A percentile compares a stretch with the other conserved stretches of the same genome.
Evolutionary conservation across 1,140 invertebrate species (phyloP).

Genomic region (Doryteuthis pealeii): DNA sequence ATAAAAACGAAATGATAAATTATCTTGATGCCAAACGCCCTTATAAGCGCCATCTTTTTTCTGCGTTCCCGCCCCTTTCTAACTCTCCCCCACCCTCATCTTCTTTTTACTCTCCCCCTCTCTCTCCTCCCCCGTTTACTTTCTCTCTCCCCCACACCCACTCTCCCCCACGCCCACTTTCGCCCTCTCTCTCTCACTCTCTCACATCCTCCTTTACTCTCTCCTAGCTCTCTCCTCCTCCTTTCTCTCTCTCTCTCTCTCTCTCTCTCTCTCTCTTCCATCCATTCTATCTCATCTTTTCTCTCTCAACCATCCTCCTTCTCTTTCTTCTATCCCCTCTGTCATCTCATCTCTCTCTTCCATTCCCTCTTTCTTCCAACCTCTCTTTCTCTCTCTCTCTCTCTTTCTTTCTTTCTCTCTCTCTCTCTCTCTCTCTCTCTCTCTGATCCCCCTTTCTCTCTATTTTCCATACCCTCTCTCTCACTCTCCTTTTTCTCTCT

Average conservation of each 20-base stretch:
- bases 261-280: not conserved
- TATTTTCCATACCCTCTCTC: too few relatives aligned
- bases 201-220: constrained; percentile 1
- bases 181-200: not conserved
- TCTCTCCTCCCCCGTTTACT: not conserved
- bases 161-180: not conserved
- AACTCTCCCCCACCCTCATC: too few relatives aligned
- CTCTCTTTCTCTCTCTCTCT: not conserved
- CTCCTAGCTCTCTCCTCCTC: constrained; percentile 2
- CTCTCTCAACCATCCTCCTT: not conserved
- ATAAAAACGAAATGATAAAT: not conserved
- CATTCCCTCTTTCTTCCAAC: constrained; percentile 19
- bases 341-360: constrained; percentile 5
- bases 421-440: too few relatives aligned
- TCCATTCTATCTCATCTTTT: not conserved
- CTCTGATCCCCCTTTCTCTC: too few relatives aligned
- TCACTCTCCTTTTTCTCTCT: too few relatives aligned
- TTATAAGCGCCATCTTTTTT: not conserved
- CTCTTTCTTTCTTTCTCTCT: not conserved
- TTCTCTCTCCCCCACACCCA: not conserved
- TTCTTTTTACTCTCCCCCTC: constrained; percentile 3
- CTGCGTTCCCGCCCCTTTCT: not conserved
- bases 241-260: not conserved
- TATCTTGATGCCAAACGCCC: not conserved
- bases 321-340: constrained; percentile 1